These are phyloP conservation scores for Scleropages formosus DNA, from an alignment of 2,797 vertebrate species.

Conservation along the genomic window DNA sequence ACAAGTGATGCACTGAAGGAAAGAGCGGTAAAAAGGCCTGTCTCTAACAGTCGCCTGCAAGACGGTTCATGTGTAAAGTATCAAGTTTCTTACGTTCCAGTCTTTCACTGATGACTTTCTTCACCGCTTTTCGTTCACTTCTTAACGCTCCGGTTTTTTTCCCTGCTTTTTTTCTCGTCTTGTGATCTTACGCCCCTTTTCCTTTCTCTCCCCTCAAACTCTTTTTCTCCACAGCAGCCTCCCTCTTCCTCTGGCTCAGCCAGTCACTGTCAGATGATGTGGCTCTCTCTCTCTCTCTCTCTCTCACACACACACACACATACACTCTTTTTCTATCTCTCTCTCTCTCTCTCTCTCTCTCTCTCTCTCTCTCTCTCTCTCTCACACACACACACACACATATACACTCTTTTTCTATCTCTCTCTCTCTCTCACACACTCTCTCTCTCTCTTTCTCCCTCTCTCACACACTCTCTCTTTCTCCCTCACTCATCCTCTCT, in stretches of 20 bases:
- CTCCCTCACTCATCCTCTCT: slow-evolving; percentile 3
- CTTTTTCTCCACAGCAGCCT: slow-evolving; percentile 29
- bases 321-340: too few species aligned
- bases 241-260: slow-evolving; percentile 53
- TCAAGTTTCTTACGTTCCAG: slow-evolving; percentile 52
- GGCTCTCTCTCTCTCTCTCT: slow-evolving; percentile 52
- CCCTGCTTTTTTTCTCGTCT: neutral
- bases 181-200: neutral
- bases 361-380: too few species aligned
- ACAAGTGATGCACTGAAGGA: too few species aligned
- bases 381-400: too few species aligned
- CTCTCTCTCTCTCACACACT: too few species aligned
- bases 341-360: too few species aligned
- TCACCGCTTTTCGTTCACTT: slow-evolving; percentile 45
- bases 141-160: slow-evolving; percentile 26
- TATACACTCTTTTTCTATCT: too few species aligned
- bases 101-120: slow-evolving; percentile 26
- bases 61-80: neutral
- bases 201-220: slow-evolving; percentile 22
- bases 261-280: slow-evolving; percentile 69
- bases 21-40: too few species aligned
- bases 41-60: too few species aligned
- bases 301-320: slow-evolving; percentile 30
- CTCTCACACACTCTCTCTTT: too few species aligned
- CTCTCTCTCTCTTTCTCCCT: too few species aligned